Evolutionary conservation across 2,797 vertebrate genomes (phyloP).

Genomic region (Pangasius larnaudii): DNA sequence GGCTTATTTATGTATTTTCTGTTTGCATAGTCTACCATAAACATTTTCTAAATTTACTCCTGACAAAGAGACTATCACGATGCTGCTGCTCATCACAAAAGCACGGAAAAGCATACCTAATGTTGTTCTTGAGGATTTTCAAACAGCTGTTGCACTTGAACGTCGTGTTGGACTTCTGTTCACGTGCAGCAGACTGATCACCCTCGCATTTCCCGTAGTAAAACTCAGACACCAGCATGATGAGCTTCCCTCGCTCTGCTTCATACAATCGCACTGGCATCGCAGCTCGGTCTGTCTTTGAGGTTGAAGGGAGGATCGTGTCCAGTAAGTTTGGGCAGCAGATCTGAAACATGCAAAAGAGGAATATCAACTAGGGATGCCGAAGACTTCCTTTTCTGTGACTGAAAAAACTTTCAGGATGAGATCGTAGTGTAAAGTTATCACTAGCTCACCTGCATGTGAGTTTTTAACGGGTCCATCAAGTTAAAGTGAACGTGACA

Average conservation of each 20-base stretch:
- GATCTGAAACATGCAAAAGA: constrained; percentile 69
- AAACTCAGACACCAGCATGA: constrained; percentile 97
- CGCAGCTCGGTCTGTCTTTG: constrained; percentile 67
- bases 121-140: constrained; percentile 97
- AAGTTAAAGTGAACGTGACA: constrained; percentile 88
- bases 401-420: not conserved
- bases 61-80: not conserved
- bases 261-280: constrained; percentile 65
- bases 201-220: constrained; percentile 93
- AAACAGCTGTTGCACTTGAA: constrained; percentile 98
- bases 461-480: constrained; percentile 83
- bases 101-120: constrained; percentile 79
- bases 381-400: no score
- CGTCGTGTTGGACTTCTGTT: constrained; percentile 85
- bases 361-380: not conserved
- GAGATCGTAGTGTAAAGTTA: not conserved
- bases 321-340: constrained; percentile 82
- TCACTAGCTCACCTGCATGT: constrained; percentile 82
- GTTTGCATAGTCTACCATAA: not conserved
- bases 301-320: constrained; percentile 65
- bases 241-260: constrained; percentile 86
- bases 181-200: constrained; percentile 74
- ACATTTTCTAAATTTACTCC: not conserved
- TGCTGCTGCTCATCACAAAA: not conserved
- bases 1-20: not conserved